These are phyloP conservation scores for Potamarius usumacintae DNA, from an alignment of 2,113 vertebrate genomes.

Conservation along the genomic window DNA sequence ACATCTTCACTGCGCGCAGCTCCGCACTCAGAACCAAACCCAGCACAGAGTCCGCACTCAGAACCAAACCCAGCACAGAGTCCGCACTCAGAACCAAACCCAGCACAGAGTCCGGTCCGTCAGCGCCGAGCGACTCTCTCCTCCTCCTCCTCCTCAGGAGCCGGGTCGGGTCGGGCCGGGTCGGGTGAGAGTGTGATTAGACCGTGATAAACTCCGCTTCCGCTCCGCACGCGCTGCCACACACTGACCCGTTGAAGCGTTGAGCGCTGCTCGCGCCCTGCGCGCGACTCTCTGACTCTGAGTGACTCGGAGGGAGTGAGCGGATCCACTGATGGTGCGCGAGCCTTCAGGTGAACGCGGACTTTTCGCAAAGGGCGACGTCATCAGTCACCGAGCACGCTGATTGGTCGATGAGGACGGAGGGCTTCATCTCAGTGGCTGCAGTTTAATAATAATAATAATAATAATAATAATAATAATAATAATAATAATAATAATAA, in stretches of 20 bases:
- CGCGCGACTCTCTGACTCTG: not conserved
- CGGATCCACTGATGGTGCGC: conserved; percentile 11
- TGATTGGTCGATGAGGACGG: conserved; percentile 36
- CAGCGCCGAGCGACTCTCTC: too few species aligned
- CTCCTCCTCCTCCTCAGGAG: too few species aligned
- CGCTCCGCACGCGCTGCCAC: not conserved
- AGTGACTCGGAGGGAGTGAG: not conserved
- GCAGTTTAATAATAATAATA: not conserved
- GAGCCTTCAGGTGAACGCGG: conserved; percentile 52
- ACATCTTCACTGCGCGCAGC: conserved; percentile 29
- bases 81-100: too few species aligned
- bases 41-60: too few species aligned
- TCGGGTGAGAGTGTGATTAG: too few species aligned
- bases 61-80: too few species aligned
- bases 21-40: too few species aligned
- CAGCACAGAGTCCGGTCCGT: too few species aligned
- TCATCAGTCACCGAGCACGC: conserved; percentile 32
- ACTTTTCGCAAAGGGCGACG: conserved; percentile 28
- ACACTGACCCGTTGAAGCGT: not conserved
- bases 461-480: not conserved
- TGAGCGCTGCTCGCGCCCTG: not conserved
- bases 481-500: not conserved
- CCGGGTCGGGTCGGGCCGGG: too few species aligned
- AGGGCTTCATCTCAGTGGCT: not conserved
- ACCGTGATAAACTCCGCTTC: too few species aligned